phyloP scores from a whole-genome alignment of 2,113 vertebrate genomes.

The Nerophis ophidion region DNA sequence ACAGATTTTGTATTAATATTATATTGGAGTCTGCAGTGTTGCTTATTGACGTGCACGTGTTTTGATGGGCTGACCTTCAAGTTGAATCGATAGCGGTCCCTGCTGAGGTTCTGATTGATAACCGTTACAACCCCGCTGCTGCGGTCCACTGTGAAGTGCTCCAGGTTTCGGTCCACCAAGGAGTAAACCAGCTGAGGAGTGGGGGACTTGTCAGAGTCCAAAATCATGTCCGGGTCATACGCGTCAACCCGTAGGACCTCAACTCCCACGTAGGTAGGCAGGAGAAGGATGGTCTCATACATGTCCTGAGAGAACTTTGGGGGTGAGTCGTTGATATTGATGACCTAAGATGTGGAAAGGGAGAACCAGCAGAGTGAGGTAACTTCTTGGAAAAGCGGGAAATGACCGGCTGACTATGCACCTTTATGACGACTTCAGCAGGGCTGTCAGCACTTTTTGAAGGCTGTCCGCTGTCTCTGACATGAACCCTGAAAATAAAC shows the following conservation, averaged over 20 bases:
- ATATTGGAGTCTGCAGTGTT: no score
- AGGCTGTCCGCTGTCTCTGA: slow-evolving; percentile 88
- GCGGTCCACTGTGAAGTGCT: slow-evolving; percentile 81
- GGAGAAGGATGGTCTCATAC: slow-evolving; percentile 85
- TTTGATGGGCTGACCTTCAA: slow-evolving; percentile 62
- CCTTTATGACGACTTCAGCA: slow-evolving; percentile 84
- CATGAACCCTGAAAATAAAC: slow-evolving; percentile 88
- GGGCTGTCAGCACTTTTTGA: slow-evolving; percentile 81
- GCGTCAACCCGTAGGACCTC: slow-evolving; percentile 86
- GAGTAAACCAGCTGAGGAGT: slow-evolving; percentile 78
- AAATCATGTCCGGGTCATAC: slow-evolving; percentile 82
- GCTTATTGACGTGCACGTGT: background rate
- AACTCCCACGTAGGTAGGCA: slow-evolving; percentile 87
- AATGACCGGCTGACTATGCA: slow-evolving; percentile 9
- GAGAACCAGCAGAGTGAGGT: slow-evolving; percentile 1
- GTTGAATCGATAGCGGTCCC: slow-evolving; percentile 85
- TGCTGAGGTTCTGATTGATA: slow-evolving; percentile 81
- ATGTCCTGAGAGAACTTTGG: slow-evolving; percentile 85
- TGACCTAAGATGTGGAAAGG: slow-evolving; percentile 61
- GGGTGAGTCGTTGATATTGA: slow-evolving; percentile 92
- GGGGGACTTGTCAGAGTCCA: slow-evolving; percentile 73
- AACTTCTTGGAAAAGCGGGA: background rate
- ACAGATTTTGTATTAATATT: no score
- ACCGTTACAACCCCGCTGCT: slow-evolving; percentile 83
- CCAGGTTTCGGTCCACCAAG: slow-evolving; percentile 78